A percentile compares a stretch with the other conserved stretches of the same genome.
These are phyloP conservation scores for Axis porcinus DNA, from an alignment of 2,113 vertebrate species.

Conservation along the genomic window DNA sequence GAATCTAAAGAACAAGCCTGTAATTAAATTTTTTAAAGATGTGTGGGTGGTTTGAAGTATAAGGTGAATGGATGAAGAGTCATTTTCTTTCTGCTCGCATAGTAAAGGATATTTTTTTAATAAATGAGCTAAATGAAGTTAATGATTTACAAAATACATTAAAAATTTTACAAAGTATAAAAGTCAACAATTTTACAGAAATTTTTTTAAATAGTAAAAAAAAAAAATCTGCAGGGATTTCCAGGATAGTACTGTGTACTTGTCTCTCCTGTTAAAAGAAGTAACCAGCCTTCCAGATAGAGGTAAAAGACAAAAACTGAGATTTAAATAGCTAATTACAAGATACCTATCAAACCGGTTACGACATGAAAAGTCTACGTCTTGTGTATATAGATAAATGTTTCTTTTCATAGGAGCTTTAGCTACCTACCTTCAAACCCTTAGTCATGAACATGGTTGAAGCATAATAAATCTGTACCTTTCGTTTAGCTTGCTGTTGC, in stretches of 20 bases:
- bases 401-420: not conserved
- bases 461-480: not conserved
- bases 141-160: not conserved
- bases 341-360: not conserved
- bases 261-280: conserved; percentile 16
- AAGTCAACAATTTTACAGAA: not conserved
- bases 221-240: not conserved
- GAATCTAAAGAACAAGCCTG: not conserved
- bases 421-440: not conserved
- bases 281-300: not conserved
- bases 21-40: conserved; percentile 52
- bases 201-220: not conserved
- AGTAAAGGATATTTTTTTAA: not conserved
- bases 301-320: not conserved
- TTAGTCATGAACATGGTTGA: not conserved
- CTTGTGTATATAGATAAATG: not conserved
- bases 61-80: not conserved
- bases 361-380: not conserved
- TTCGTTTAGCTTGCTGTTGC: not conserved
- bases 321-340: not conserved
- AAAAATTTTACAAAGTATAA: not conserved
- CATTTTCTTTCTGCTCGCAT: not conserved
- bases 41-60: not conserved
- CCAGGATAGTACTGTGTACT: not conserved
- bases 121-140: conserved; percentile 6